Percentiles rank a stretch among this genome's conserved stretches.
Evolutionary conservation across 2,888 invertebrate genomes (phyloP).

Genomic region (Creontiades dilutus): DNA sequence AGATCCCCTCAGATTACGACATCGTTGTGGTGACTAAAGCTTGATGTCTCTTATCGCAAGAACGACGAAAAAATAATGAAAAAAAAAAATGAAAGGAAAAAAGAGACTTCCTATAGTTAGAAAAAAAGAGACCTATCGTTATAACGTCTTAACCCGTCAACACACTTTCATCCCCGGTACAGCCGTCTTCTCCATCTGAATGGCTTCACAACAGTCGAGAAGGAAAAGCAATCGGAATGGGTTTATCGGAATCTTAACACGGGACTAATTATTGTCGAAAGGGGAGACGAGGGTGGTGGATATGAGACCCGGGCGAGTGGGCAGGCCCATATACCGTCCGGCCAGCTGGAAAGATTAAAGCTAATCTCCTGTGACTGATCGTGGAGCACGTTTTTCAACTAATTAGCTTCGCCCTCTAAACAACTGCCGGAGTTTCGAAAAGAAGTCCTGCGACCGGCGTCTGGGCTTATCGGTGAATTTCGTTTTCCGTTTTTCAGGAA

Average conservation of each 20-base stretch:
- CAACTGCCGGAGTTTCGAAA: slow-evolving; percentile 51
- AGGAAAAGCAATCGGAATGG: slow-evolving; percentile 24
- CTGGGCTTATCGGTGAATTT: background rate
- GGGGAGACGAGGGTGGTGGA: slow-evolving; percentile 33
- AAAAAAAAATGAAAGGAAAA: background rate
- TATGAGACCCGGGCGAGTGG: slow-evolving; percentile 34
- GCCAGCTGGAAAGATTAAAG: slow-evolving; percentile 69
- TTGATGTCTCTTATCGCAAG: background rate
- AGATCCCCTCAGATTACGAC: background rate
- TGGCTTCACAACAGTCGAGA: background rate
- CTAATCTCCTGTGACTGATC: slow-evolving; percentile 70
- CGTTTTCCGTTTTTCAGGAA: background rate
- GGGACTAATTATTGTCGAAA: slow-evolving; percentile 60
- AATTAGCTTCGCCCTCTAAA: slow-evolving; percentile 63
- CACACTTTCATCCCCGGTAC: slow-evolving; percentile 16
- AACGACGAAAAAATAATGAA: background rate
- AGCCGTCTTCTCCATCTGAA: background rate
- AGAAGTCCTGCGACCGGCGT: slow-evolving; percentile 14
- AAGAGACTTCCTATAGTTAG: background rate
- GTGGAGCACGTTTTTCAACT: slow-evolving; percentile 67
- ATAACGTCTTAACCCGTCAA: slow-evolving; percentile 58
- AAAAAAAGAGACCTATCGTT: slow-evolving; percentile 15
- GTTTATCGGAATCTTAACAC: slow-evolving; percentile 47
- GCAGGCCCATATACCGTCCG: slow-evolving; percentile 60
- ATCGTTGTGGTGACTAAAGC: background rate